Evolutionary conservation across 2,113 vertebrate genomes (phyloP).

Genomic region (Ia io): DNA sequence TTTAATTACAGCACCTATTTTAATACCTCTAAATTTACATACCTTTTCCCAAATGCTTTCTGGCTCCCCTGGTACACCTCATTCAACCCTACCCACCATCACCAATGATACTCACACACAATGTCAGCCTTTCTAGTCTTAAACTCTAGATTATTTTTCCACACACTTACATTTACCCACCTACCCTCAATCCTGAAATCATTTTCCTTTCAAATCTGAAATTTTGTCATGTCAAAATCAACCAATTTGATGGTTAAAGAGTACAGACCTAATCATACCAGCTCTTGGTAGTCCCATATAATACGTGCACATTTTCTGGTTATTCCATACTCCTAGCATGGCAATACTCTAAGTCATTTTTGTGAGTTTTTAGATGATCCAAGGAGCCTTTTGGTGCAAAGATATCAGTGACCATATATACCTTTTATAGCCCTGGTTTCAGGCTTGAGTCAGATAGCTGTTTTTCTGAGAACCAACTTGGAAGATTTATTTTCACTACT

Average conservation of each 20-base stretch:
- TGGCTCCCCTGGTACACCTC: background rate
- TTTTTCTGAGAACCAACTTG: constrained; percentile 76
- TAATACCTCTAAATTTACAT: background rate
- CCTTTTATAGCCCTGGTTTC: background rate
- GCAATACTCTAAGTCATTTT: background rate
- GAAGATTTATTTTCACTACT: constrained; percentile 81
- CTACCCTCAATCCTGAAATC: background rate
- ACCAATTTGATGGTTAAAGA: background rate
- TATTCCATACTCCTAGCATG: background rate
- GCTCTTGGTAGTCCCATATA: background rate
- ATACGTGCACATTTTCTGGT: background rate
- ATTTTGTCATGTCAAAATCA: background rate
- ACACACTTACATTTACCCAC: background rate
- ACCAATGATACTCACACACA: fast-evolving
- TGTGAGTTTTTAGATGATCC: background rate
- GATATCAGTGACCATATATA: background rate
- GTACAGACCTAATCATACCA: background rate
- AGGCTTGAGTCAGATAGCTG: background rate
- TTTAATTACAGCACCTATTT: background rate
- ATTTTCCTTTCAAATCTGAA: background rate
- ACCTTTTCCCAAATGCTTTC: background rate
- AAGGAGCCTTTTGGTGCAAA: background rate
- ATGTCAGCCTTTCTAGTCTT: background rate
- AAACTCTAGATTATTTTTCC: background rate
- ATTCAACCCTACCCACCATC: background rate